Evolutionary conservation across 2,113 vertebrate genomes (phyloP), one percentile per base, ranked within the genome.

Genomic region (Myocastor coypus): DNA sequence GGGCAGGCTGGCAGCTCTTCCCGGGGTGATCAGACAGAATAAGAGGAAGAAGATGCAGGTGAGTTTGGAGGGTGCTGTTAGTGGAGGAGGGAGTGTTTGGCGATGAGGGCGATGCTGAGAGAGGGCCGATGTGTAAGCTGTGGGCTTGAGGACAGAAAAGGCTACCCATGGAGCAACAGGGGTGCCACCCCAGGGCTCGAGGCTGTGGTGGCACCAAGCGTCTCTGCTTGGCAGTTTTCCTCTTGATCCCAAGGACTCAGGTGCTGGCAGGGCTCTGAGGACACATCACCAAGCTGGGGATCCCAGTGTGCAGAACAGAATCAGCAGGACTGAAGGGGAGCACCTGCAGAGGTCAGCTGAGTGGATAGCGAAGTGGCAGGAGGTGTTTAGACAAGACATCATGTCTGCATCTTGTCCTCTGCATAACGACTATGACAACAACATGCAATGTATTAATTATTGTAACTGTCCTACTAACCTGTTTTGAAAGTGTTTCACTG

Each of bases 101-200:
- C 40, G 50, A 3, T 0, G 3, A 28, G 30, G n/a, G 40, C 63
- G 30, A 77, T 52, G 24, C 2, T 7, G 66, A 69, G 59, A 42
- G 3, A 26, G 55, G 22, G 40, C 2, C 20, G 37, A 42, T 11
- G 19, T 12, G 19, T 12, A 77, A n/a, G 14, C 11, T 30, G 42
- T 7, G 3, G 37, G 11, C 30, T 26, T 40, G 46, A 82, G 37
- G 68, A 46, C n/a, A 68, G 50, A 19, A 86, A 77, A 63, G 3
- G 1, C 30, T 1, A 7, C 19, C 8, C 52, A 37, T 46, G 52
- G 57, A 32, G 3, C 30, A 30, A 16, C 8, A 5, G 20, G 24
- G 20, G 4, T 7, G 17, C 37, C n/a, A 46, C 0, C 0, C 66
- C 13, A 42, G n/a, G 40, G 80, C 0, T 37, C 3, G 2, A 46